A percentile compares a stretch with the other conserved stretches of the same genome.
Conservation (phyloP, 2,797 vertebrate genomes). For the Heteromormyrus szaboi region DNA sequence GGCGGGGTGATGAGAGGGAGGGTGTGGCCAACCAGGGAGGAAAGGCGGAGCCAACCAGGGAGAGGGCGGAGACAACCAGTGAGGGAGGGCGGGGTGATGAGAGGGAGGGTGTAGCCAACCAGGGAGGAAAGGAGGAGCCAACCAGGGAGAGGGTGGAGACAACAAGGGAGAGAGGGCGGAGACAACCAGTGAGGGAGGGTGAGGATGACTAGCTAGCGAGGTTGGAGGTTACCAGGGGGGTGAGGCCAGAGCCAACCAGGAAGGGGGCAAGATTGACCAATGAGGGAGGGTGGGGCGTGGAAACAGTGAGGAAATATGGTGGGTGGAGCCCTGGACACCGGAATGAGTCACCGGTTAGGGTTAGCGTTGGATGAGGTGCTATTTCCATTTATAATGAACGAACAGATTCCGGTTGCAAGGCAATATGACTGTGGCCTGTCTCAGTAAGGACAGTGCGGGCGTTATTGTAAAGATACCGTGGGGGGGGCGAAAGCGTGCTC, state of each 20-base stretch:
- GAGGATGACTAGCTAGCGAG: too few species aligned
- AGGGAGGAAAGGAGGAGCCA: neutral
- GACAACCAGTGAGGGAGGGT: neutral
- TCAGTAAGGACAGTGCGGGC: too few species aligned
- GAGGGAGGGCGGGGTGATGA: neutral
- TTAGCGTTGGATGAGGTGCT: neutral
- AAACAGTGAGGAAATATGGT: neutral
- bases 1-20: neutral
- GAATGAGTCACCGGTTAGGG: neutral
- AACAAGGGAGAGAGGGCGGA: neutral
- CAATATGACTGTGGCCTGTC: neutral
- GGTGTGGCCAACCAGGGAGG: neutral
- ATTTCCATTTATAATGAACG: neutral
- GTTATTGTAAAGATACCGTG: constrained; percentile 7
- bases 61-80: too few species aligned
- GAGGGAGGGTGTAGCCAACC: neutral
- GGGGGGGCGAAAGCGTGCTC: neutral
- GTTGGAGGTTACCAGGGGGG: neutral
- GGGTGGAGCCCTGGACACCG: neutral
- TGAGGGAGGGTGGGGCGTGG: neutral
- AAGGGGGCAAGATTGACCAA: neutral
- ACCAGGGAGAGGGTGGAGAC: neutral
- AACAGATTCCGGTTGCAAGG: neutral
- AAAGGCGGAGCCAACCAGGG: too few species aligned
- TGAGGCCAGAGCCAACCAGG: neutral